Evolutionary conservation across 2,797 vertebrate genomes (phyloP).

Genomic region (Semaprochilodus insignis): DNA sequence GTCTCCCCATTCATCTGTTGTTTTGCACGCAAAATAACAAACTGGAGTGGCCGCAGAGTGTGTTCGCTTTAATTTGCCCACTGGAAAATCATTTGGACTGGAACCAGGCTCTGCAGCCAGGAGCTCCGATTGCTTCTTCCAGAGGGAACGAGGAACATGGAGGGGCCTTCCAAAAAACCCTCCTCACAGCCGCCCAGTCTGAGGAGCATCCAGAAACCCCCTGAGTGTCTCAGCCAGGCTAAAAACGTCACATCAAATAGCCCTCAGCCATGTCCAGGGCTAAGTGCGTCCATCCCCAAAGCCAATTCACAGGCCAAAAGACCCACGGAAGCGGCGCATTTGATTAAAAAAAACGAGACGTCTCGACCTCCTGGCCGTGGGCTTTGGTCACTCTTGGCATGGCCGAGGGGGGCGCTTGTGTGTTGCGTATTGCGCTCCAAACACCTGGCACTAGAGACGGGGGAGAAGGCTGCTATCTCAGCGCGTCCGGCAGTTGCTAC

Average conservation of each 20-base stretch:
- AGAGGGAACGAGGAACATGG: constrained; percentile 32
- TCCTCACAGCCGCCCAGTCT: constrained; percentile 22
- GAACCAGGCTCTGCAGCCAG: constrained; percentile 24
- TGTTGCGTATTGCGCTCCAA: constrained; percentile 51
- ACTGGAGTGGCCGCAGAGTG: constrained; percentile 3
- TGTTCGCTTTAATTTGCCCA: constrained; percentile 30
- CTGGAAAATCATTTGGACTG: constrained; percentile 37
- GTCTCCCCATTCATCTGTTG: constrained; percentile 13
- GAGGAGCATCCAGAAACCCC: constrained; percentile 26
- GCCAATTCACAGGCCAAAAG: constrained; percentile 12
- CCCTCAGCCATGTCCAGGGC: constrained; percentile 7
- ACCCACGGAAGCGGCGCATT: constrained; percentile 23
- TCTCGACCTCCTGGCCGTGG: constrained; percentile 33
- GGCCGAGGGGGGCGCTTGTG: constrained; percentile 46
- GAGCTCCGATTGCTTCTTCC: constrained; percentile 37
- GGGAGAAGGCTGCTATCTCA: constrained; percentile 53
- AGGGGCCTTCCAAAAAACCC: constrained; percentile 35
- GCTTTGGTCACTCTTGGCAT: constrained; percentile 49
- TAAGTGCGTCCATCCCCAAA: constrained; percentile 23
- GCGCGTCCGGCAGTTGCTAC: constrained; percentile 57
- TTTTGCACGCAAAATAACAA: constrained; percentile 20
- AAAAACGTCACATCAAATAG: constrained; percentile 46
- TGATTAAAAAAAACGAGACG: constrained; percentile 49
- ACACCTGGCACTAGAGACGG: constrained; percentile 55
- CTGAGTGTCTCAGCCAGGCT: constrained; percentile 21